Conservation (phyloP, 2,888 invertebrate species). For the Bellardia pandia region DNA sequence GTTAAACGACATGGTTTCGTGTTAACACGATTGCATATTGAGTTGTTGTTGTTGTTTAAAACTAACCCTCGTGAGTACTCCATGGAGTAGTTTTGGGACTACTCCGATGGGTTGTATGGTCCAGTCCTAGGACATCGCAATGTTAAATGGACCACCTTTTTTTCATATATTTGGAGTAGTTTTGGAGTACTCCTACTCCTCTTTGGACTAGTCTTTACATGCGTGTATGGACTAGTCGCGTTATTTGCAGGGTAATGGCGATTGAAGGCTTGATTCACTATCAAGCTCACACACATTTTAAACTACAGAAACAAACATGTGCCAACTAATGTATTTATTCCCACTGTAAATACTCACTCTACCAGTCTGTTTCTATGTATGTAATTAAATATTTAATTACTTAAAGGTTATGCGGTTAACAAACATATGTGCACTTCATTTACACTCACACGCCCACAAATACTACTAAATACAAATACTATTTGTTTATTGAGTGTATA, state of each 20-base stretch:
- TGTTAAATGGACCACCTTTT: too few relatives aligned
- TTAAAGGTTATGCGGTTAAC: constrained; percentile 35
- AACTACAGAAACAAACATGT: background rate
- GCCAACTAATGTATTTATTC: constrained; percentile 8
- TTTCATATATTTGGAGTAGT: too few relatives aligned
- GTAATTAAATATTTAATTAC: constrained; percentile 35
- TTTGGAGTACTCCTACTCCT: too few relatives aligned
- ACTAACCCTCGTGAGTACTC: too few relatives aligned
- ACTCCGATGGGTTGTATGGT: too few relatives aligned
- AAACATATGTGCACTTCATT: background rate
- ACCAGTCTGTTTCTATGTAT: background rate
- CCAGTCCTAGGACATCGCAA: too few relatives aligned
- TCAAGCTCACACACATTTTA: background rate
- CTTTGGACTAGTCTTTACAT: too few relatives aligned
- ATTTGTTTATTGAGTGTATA: background rate
- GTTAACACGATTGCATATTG: too few relatives aligned
- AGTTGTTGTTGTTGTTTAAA: too few relatives aligned
- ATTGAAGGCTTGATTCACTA: background rate
- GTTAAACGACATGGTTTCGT: too few relatives aligned
- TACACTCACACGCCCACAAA: background rate
- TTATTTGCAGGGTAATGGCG: background rate
- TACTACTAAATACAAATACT: background rate
- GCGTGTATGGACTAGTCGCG: too few relatives aligned
- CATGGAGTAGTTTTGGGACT: too few relatives aligned
- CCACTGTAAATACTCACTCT: background rate